Percentiles rank a stretch among this genome's conserved stretches.
These are phyloP conservation scores for Globicephala melas DNA, from an alignment of 2,113 vertebrate genomes.

Conservation along the genomic window DNA sequence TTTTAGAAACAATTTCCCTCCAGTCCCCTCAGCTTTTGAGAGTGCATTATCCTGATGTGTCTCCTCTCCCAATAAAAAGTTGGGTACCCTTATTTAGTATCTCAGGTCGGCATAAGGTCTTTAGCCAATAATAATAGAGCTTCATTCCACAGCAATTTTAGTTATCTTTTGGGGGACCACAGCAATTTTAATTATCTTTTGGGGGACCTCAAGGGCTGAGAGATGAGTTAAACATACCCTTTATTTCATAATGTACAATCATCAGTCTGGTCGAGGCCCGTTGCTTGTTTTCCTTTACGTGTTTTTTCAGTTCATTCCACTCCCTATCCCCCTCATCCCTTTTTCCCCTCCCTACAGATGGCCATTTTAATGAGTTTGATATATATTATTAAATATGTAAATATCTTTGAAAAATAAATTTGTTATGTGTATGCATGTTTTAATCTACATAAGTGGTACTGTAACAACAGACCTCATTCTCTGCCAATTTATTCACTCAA, in stretches of 20 bases:
- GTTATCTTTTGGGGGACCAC: not conserved
- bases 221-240: not conserved
- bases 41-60: not conserved
- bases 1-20: not conserved
- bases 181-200: not conserved
- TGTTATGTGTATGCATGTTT: not conserved
- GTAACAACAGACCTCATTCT: not conserved
- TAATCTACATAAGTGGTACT: not conserved
- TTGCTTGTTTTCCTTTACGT: not conserved
- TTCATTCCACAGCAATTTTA: not conserved
- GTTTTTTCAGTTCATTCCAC: not conserved
- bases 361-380: not conserved
- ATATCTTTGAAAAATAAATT: not conserved
- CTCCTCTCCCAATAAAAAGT: not conserved
- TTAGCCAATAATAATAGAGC: not conserved
- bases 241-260: not conserved
- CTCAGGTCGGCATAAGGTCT: not conserved
- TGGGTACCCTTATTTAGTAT: not conserved
- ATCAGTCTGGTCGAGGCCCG: not conserved
- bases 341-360: not conserved
- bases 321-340: not conserved
- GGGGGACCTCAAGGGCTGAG: not conserved
- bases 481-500: not conserved
- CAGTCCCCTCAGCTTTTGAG: not conserved
- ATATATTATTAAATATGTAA: not conserved